A percentile compares a stretch with the other conserved stretches of the same genome.
phyloP scores from a whole-genome alignment of 2,888 invertebrate genomes.

The Rambutsinella grinnellia region DNA sequence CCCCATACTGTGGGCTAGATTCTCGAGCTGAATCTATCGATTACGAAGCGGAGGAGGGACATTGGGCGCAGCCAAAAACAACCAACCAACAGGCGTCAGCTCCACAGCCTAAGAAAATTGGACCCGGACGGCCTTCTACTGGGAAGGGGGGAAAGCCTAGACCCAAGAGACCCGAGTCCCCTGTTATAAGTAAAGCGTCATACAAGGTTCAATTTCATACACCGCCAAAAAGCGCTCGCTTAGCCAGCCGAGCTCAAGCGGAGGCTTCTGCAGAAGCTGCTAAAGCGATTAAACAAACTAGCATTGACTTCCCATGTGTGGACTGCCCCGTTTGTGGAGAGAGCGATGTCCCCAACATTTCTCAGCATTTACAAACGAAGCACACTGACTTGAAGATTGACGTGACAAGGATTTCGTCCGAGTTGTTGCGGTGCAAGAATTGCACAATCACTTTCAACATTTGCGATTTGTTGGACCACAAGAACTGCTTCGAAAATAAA shows the following conservation, averaged over 20 bases:
- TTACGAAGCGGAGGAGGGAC: conserved; percentile 4
- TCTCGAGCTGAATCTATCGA: not conserved
- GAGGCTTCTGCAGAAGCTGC: conserved; percentile 33
- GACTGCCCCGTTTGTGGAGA: conserved; percentile 64
- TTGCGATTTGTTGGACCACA: conserved; percentile 61
- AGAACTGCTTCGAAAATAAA: conserved; percentile 38
- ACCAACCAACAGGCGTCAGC: not conserved
- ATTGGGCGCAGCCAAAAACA: not conserved
- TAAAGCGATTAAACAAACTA: conserved; percentile 6
- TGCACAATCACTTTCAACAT: conserved; percentile 63
- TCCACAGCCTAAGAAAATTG: not conserved
- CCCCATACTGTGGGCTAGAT: conserved; percentile 23
- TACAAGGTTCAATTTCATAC: conserved; percentile 50
- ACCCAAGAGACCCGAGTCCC: conserved; percentile 24
- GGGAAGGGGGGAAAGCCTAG: conserved; percentile 1
- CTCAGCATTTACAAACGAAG: conserved; percentile 55
- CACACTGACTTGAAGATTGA: conserved; percentile 61
- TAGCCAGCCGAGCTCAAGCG: conserved; percentile 53
- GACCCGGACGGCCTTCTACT: not conserved
- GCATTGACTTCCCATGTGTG: conserved; percentile 50
- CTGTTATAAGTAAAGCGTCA: conserved; percentile 36
- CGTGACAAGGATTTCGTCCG: conserved; percentile 53
- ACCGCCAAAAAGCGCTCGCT: conserved; percentile 60
- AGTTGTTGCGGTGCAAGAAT: conserved; percentile 59
- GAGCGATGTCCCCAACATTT: conserved; percentile 53